phyloP scores from a whole-genome alignment of 2,888 invertebrate genomes.

The Drosophila prolongata region DNA sequence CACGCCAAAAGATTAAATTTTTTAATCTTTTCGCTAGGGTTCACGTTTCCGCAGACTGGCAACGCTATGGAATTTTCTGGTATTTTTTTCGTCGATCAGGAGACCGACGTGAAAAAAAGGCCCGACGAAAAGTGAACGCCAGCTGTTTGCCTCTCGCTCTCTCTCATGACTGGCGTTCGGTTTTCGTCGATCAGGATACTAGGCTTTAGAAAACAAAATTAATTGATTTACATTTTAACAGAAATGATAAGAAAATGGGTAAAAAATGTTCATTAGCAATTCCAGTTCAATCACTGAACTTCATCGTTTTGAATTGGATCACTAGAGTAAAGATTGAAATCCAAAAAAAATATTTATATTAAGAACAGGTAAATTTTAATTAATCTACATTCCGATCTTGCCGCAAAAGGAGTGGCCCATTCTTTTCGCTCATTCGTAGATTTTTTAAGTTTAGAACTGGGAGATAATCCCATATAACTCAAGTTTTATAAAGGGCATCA shows the following conservation, averaged over 20 bases:
- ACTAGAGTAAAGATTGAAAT: slow-evolving; percentile 1
- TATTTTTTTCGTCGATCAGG: too few species aligned
- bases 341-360: not conserved
- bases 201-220: slow-evolving; percentile 8
- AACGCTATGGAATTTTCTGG: too few species aligned
- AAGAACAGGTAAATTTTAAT: not conserved
- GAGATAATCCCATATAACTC: too few species aligned
- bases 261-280: not conserved
- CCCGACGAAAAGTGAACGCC: too few species aligned
- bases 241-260: slow-evolving; percentile 1
- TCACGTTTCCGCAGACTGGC: too few species aligned
- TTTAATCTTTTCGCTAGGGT: too few species aligned
- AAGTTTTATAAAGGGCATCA: slow-evolving; percentile 5
- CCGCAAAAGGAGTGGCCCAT: not conserved
- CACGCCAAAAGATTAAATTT: too few species aligned
- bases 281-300: not conserved
- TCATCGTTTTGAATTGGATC: slow-evolving; percentile 1
- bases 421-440: not conserved
- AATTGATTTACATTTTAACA: slow-evolving; percentile 12
- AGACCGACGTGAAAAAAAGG: too few species aligned
- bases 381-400: not conserved
- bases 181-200: too few species aligned
- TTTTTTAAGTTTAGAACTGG: too few species aligned
- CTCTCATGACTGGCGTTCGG: too few species aligned
- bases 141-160: too few species aligned